Base-by-base conservation (phyloP, 2,888 invertebrate species). In the Salpingus planirostris region DNA sequence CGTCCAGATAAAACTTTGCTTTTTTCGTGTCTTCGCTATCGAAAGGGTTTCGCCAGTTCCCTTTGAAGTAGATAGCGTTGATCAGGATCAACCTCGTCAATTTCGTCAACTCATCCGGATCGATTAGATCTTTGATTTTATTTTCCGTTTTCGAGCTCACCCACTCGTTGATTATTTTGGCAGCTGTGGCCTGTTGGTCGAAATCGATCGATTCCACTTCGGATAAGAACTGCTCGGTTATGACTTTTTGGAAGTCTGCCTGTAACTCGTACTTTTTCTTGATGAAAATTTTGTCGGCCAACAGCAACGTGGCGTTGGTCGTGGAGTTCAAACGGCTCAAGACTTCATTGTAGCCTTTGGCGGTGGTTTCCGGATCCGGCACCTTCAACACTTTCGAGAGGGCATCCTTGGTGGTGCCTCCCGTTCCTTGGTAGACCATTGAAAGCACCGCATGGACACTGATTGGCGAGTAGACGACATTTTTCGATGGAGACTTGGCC, bases 51-150 rank as follows among this genome's bases (percentile, higher is more conserved):
- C n/a, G n/a, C 21, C 23, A 21, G 50, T 40, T 54, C 70, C 71
- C 27, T 67, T 85, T 85, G 61, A 87, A 87, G 55, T 85, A 83
- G 4, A 88, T 69, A 1, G 85, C 86, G 54, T 85, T 88, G 4
- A 83, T 70, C 3, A 87, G 68, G 2, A 87, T 74, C 31, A 83
- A 60, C 26, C 73, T 67, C 1, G 80, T 80, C 2, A 62, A 52
- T 0, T 33, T 15, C 47, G 60, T 48, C 1, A 84, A 52, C 45
- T 68, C 64, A 43, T 68, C 75, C 2, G 70, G 6, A 2, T 69
- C 59, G 21, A 92, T 57, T 2, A 92, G 65, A 44, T 87, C 68
- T 42, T 74, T 73, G 29, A 92, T 90, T 55, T 78, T 83, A 5
- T 78, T 62, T 33, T 82, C 77, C 0, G 92, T 92, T 49, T 81